Evolutionary conservation across 2,113 vertebrate species (phyloP).

Genomic region (Upupa epops): DNA sequence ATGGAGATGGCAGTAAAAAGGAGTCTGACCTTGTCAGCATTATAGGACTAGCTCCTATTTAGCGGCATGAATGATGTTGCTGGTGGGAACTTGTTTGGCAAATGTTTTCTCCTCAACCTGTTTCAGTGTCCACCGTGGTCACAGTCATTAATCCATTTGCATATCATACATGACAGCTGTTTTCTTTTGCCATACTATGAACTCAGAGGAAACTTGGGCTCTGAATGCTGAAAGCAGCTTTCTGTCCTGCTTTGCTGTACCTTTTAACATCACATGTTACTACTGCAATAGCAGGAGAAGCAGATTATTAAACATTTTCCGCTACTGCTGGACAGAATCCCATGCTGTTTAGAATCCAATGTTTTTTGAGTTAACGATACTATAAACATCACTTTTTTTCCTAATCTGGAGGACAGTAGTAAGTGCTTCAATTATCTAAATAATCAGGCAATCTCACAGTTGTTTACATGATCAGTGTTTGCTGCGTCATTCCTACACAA

Average conservation of each 20-base stretch:
- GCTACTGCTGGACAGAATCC: constrained; percentile 4
- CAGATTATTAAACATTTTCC: background rate
- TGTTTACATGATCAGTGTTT: constrained; percentile 53
- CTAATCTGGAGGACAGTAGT: constrained; percentile 26
- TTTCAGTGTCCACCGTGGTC: background rate
- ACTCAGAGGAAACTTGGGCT: background rate
- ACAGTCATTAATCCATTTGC: background rate
- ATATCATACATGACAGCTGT: background rate
- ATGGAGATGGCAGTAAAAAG: constrained; percentile 48
- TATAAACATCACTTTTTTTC: constrained; percentile 45
- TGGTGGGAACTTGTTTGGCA: background rate
- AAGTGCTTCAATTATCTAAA: constrained; percentile 41
- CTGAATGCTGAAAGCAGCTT: background rate
- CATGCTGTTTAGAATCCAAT: background rate
- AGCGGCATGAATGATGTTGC: constrained; percentile 43
- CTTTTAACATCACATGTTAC: background rate
- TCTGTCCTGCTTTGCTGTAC: background rate
- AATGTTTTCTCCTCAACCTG: background rate
- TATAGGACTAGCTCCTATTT: constrained; percentile 58
- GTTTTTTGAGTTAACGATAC: constrained; percentile 16
- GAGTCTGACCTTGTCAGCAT: constrained; percentile 48
- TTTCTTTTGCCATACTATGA: background rate
- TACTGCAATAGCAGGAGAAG: background rate
- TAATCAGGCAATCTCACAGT: constrained; percentile 20
- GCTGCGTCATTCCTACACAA: constrained; percentile 48